Percentiles rank a stretch among this genome's conserved stretches.
These are phyloP conservation scores for Alligator mississippiensis DNA, from an alignment of 2,113 vertebrate genomes.

Conservation along the genomic window DNA sequence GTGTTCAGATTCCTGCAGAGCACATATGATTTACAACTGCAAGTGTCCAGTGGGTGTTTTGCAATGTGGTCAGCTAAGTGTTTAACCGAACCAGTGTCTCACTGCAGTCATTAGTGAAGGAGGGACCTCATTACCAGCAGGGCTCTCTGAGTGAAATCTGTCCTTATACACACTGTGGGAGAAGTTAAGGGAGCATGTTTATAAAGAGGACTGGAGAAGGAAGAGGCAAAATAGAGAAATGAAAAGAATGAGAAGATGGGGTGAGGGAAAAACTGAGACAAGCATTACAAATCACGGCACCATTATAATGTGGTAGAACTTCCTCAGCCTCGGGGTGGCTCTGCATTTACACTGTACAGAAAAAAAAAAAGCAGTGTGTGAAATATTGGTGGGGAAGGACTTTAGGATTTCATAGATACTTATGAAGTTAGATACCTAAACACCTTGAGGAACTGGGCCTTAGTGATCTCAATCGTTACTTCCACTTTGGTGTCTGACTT, in stretches of 20 bases:
- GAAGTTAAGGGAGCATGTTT: not conserved
- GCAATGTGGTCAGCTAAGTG: not conserved
- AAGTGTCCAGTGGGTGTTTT: accelerated
- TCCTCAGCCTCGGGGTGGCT: not conserved
- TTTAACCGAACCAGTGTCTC: not conserved
- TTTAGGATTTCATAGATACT: no score
- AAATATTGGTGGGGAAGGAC: no score
- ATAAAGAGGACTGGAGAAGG: not conserved
- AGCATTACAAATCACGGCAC: not conserved
- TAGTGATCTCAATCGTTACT: not conserved
- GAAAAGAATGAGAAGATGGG: not conserved
- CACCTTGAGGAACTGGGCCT: not conserved
- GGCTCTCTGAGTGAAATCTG: not conserved
- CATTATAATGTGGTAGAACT: accelerated
- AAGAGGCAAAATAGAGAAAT: not conserved
- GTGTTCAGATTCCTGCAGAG: not conserved
- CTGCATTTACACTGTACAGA: not conserved
- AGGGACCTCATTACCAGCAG: not conserved
- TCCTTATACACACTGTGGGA: not conserved
- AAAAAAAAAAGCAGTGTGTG: not conserved
- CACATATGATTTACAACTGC: accelerated
- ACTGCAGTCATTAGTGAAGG: not conserved
- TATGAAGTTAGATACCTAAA: not conserved
- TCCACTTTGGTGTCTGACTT: not conserved
- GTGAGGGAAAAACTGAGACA: not conserved